Conservation (phyloP, 2,888 invertebrate species). For the Drosophila subquinaria region DNA sequence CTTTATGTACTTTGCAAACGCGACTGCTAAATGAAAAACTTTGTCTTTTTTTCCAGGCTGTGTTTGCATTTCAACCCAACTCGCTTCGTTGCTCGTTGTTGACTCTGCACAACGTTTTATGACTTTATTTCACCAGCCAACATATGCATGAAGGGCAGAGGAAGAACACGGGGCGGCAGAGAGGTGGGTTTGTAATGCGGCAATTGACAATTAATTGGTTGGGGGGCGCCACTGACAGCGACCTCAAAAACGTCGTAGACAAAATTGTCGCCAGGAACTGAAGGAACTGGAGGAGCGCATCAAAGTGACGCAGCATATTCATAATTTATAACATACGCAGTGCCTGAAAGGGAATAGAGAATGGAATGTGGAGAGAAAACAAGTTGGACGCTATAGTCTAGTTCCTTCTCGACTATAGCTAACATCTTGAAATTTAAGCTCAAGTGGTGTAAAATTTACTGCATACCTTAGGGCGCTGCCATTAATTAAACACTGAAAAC, state of each 20-base stretch:
- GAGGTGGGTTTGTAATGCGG: conserved; percentile 36
- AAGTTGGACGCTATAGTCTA: background rate
- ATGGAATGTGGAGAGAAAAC: background rate
- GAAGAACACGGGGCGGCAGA: background rate
- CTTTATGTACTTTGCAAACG: conserved; percentile 43
- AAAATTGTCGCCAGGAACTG: conserved; percentile 33
- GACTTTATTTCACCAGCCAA: conserved; percentile 62
- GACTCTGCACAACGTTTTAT: conserved; percentile 68
- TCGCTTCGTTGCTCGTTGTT: conserved; percentile 40
- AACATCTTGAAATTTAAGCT: no score
- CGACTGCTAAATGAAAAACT: conserved; percentile 57
- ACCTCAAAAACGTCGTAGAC: conserved; percentile 38
- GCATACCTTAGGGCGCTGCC: background rate
- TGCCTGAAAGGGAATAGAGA: conserved; percentile 9
- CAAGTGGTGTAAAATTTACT: background rate
- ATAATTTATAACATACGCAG: conserved; percentile 73
- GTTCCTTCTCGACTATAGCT: background rate
- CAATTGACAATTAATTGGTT: conserved; percentile 73
- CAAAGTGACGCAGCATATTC: conserved; percentile 62
- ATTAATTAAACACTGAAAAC: background rate
- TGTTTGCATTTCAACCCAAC: conserved; percentile 45
- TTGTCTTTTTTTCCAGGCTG: conserved; percentile 33
- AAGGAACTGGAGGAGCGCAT: conserved; percentile 35
- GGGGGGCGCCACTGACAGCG: conserved; percentile 32
- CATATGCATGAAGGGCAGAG: conserved; percentile 33